Base-by-base conservation (phyloP, 1,140 invertebrate species). In the Sitophilus oryzae region DNA sequence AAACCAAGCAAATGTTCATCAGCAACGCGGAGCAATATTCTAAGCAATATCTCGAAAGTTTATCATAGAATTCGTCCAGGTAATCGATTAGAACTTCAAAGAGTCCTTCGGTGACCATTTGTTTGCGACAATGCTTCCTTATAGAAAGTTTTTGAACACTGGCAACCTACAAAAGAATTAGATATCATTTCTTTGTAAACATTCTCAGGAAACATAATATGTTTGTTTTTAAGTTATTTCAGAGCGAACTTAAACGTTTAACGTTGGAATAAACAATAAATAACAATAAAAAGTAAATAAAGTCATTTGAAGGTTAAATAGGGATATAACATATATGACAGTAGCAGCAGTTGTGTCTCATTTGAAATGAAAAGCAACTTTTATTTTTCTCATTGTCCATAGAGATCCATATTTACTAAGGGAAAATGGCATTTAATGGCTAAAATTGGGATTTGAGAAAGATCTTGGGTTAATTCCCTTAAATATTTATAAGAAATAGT, bases 391-490 rank as follows among this genome's bases (percentile, higher is more conserved):
- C n/a, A n/a, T n/a, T n/a, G n/a, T n/a, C n/a, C n/a, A n/a, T n/a
- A n/a, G n/a, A n/a, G n/a, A n/a, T n/a, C n/a, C n/a, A n/a, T 40
- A 40, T 34, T 57, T 56, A 60, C 56, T 16, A 55, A 38, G 11
- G 57, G 43, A 30, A 66, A 56, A 44, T 62, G 59, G 20, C 65
- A 65, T 25, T 54, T 56, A 6, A 65, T 30, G 2, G 61, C 58
- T 20, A 64, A 36, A 36, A 42, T 60, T 10, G 65, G 62, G 23
- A 65, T 55, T 6, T 50, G 10, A 25, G 46, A 9, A 8, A 64
- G 41, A 16, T 64, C 56, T 41, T 52, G 9, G 2, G 58, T 52
- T 36, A 66, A 37, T 15, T n/a, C 18, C 30, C 45, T 50, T 6
- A 66, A 50, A 22, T 57, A 41, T 41, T 47, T 55, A 42, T 52